Evolutionary conservation across 2,113 vertebrate genomes (phyloP).

Genomic region (Zeus faber): DNA sequence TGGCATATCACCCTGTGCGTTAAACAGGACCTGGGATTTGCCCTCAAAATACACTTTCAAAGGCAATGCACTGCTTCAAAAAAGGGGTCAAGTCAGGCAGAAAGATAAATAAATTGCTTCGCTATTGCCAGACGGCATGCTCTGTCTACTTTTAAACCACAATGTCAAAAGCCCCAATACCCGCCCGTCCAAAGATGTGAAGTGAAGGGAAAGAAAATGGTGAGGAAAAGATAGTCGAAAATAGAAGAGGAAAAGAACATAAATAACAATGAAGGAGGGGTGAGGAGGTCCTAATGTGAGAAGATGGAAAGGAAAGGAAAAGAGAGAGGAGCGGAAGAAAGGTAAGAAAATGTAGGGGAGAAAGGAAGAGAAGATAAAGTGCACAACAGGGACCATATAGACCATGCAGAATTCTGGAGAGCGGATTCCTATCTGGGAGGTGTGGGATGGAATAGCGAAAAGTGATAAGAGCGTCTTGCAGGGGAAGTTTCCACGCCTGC

Average conservation of each 20-base stretch:
- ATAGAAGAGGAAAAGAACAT: slow-evolving; percentile 1
- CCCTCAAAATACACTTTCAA: slow-evolving; percentile 52
- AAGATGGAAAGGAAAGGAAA: no score
- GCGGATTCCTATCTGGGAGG: slow-evolving; percentile 40
- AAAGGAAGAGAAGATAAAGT: no score
- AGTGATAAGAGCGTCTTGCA: slow-evolving; percentile 28
- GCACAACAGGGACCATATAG: no score
- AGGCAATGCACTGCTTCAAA: slow-evolving; percentile 61
- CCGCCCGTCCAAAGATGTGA: slow-evolving; percentile 18
- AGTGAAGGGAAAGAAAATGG: not conserved
- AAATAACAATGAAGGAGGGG: no score
- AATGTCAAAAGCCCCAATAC: slow-evolving; percentile 34
- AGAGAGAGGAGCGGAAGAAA: no score
- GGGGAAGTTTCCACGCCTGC: slow-evolving; percentile 17
- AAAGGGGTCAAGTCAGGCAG: slow-evolving; percentile 50
- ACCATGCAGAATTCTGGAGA: slow-evolving; percentile 37
- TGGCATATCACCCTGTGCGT: slow-evolving; percentile 31
- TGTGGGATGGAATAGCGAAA: slow-evolving; percentile 24
- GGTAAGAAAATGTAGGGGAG: no score
- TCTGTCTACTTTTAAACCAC: slow-evolving; percentile 40
- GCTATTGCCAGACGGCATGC: slow-evolving; percentile 36
- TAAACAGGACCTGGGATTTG: slow-evolving; percentile 34
- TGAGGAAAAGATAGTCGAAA: not conserved
- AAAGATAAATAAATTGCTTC: slow-evolving; percentile 68
- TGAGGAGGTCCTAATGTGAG: no score